phyloP scores from a whole-genome alignment of 2,797 vertebrate genomes.

The Clarias platycephalus region DNA sequence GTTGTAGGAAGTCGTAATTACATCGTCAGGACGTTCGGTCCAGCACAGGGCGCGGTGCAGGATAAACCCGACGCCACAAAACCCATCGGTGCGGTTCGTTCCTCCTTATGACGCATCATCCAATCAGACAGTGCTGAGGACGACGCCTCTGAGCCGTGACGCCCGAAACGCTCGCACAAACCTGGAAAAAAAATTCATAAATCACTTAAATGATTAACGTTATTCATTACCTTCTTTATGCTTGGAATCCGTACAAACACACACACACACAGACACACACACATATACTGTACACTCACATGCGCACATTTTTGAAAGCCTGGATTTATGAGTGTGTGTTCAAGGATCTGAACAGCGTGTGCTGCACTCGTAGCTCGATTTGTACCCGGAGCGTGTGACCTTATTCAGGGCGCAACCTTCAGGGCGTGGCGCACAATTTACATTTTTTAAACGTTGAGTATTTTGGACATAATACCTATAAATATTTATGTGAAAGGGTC shows the following conservation, averaged over 20 bases:
- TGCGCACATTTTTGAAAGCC: slow-evolving; percentile 14
- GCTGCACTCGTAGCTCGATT: neutral
- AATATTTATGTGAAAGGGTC: neutral
- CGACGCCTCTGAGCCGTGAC: too few relatives aligned
- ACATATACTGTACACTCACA: slow-evolving; percentile 9
- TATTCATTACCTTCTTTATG: neutral
- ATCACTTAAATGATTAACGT: too few relatives aligned
- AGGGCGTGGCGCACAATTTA: neutral
- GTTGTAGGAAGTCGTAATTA: too few relatives aligned
- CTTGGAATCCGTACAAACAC: neutral
- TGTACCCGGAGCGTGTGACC: neutral
- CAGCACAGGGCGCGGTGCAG: too few relatives aligned
- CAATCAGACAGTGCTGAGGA: too few relatives aligned
- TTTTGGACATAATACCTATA: neutral
- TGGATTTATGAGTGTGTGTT: slow-evolving; percentile 8
- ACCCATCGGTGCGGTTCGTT: too few relatives aligned
- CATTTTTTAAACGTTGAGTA: neutral
- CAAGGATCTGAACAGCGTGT: neutral
- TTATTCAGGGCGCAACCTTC: neutral
- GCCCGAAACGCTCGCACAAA: too few relatives aligned
- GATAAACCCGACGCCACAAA: too few relatives aligned
- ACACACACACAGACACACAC: slow-evolving; percentile 24
- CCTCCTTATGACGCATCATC: too few relatives aligned
- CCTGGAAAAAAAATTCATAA: too few relatives aligned
- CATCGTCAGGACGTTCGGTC: too few relatives aligned